phyloP scores from a whole-genome alignment of 1,140 invertebrate genomes.

The Pseudomyrmex pallidus region DNA sequence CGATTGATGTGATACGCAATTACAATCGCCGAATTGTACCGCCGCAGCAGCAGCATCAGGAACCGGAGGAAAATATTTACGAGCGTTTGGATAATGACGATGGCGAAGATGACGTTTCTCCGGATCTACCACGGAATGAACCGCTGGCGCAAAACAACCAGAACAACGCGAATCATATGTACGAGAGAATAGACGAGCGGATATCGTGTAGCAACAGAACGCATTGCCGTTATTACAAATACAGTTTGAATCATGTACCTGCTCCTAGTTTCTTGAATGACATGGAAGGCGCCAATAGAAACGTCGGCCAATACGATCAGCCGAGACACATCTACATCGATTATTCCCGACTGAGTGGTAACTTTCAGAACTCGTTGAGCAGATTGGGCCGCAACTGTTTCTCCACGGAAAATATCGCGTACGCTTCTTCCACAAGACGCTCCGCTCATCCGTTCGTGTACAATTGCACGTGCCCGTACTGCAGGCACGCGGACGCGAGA shows the following conservation, averaged over 20 bases:
- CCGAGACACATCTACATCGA: conserved; percentile 75
- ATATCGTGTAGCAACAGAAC: conserved; percentile 68
- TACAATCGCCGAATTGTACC: conserved; percentile 73
- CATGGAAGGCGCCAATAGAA: conserved; percentile 65
- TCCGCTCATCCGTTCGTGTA: conserved; percentile 75
- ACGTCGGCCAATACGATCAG: conserved; percentile 76
- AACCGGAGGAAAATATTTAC: conserved; percentile 83
- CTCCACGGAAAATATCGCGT: conserved; percentile 82
- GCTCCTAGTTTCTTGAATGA: conserved; percentile 68
- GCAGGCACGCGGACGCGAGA: conserved; percentile 73
- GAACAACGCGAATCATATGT: conserved; percentile 75
- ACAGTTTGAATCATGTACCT: conserved; percentile 60
- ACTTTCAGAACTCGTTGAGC: conserved; percentile 77
- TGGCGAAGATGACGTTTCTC: conserved; percentile 67
- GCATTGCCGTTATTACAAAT: conserved; percentile 66
- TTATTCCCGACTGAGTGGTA: conserved; percentile 72
- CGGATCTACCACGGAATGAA: conserved; percentile 66
- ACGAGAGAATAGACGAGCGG: conserved; percentile 79
- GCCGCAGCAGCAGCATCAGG: conserved; percentile 79
- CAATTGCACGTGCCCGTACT: conserved; percentile 78
- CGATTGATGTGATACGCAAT: conserved; percentile 75
- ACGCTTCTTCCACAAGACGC: conserved; percentile 74
- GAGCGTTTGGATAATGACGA: conserved; percentile 81
- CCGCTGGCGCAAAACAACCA: conserved; percentile 59
- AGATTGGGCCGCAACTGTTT: conserved; percentile 81